These are phyloP conservation scores for Ctenopoma kingsleyae DNA, from an alignment of 2,797 vertebrate species.

Conservation along the genomic window DNA sequence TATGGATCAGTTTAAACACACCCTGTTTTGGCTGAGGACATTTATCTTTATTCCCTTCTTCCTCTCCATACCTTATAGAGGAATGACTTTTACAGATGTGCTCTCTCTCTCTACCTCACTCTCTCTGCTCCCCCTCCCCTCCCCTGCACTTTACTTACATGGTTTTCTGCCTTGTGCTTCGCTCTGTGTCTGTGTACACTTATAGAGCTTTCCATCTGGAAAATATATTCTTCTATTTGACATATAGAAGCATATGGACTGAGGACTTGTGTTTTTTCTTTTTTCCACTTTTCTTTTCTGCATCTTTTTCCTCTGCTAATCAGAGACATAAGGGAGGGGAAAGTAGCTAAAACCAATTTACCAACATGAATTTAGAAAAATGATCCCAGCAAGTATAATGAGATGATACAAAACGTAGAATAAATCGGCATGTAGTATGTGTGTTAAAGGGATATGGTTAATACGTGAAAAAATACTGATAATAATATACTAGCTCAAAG, in stretches of 20 bases:
- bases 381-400: not conserved
- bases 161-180: slow-evolving; percentile 52
- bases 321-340: slow-evolving; percentile 11
- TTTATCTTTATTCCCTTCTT: slow-evolving; percentile 83
- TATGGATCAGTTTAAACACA: slow-evolving; percentile 80
- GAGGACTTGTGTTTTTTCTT: slow-evolving; percentile 5
- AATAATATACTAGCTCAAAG: not conserved
- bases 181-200: slow-evolving; percentile 38
- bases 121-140: slow-evolving; percentile 8
- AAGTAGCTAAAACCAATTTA: slow-evolving; percentile 18
- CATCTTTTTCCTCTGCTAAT: slow-evolving; percentile 24
- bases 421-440: not conserved
- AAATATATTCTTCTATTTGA: slow-evolving; percentile 50
- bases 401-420: not conserved
- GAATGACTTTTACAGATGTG: slow-evolving; percentile 81
- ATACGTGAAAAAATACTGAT: not conserved
- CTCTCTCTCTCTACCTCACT: slow-evolving; percentile 39
- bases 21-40: slow-evolving; percentile 77
- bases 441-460: not conserved
- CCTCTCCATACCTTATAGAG: slow-evolving; percentile 70
- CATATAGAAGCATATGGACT: slow-evolving; percentile 29
- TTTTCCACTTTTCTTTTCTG: slow-evolving; percentile 25
- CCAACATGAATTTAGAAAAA: not conserved
- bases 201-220: slow-evolving; percentile 72
- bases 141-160: slow-evolving; percentile 59